These are phyloP conservation scores for Formicarius rufipectus DNA, from an alignment of 2,113 vertebrate genomes.

Conservation along the genomic window DNA sequence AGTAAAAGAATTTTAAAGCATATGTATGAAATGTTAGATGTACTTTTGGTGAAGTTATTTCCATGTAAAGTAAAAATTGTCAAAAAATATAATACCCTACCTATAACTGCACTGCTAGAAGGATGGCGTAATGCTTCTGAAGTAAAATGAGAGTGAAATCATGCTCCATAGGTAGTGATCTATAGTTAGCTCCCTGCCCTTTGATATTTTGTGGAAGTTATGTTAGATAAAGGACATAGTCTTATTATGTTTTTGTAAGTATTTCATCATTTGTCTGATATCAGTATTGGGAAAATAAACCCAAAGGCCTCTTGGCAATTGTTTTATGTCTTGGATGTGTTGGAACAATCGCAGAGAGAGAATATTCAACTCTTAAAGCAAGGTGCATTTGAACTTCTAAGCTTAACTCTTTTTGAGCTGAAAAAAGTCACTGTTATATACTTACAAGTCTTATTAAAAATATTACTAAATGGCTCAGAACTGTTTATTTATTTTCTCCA, in stretches of 20 bases:
- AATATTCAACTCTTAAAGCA: not conserved
- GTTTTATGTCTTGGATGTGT: not conserved
- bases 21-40: not conserved
- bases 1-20: not conserved
- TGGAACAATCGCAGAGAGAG: not conserved
- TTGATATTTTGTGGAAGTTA: not conserved
- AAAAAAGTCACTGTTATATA: not conserved
- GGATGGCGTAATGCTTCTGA: not conserved
- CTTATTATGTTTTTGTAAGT: not conserved
- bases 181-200: not conserved
- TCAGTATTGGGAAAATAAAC: not conserved
- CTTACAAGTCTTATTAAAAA: not conserved
- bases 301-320: not conserved
- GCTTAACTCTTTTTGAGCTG: not conserved
- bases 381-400: not conserved
- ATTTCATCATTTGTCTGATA: not conserved
- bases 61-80: not conserved
- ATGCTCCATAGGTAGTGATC: not conserved
- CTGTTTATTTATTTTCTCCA: not conserved
- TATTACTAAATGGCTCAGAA: not conserved
- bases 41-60: not conserved
- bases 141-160: not conserved
- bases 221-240: not conserved
- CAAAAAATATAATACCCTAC: not conserved
- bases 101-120: not conserved